Conservation (phyloP, 2,888 invertebrate genomes). For the Sinhomidia bicolor region DNA sequence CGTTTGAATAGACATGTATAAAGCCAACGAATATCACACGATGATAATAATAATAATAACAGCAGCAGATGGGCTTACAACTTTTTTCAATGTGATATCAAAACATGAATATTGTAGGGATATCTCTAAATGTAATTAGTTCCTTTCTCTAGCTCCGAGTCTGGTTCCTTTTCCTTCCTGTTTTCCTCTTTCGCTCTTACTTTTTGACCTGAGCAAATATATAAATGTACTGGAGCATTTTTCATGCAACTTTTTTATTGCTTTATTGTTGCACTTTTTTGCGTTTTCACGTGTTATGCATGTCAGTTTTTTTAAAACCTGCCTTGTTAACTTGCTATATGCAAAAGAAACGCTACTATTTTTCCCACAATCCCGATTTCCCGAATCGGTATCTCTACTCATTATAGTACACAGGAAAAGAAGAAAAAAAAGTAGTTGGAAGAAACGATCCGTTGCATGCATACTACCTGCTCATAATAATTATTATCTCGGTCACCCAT, state of each 20-base stretch:
- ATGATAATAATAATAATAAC: conserved; percentile 23
- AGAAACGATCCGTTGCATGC: conserved; percentile 9
- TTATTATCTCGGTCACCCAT: not conserved
- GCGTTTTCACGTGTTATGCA: not conserved
- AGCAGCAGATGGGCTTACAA: conserved; percentile 60
- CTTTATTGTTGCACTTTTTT: not conserved
- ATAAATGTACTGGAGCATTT: not conserved
- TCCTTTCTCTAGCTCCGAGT: conserved; percentile 45
- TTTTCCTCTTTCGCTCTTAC: conserved; percentile 9
- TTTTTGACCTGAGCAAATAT: not conserved
- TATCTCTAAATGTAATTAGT: conserved; percentile 47
- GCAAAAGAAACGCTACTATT: not conserved
- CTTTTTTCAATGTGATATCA: conserved; percentile 36
- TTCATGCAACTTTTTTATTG: not conserved
- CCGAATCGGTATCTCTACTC: no score
- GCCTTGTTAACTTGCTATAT: not conserved
- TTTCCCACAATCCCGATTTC: conserved; percentile 9
- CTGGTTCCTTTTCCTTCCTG: conserved; percentile 46
- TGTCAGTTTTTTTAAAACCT: conserved; percentile 1
- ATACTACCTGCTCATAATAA: not conserved
- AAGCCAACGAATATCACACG: not conserved
- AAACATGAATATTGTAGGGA: not conserved
- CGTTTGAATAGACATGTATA: no score
- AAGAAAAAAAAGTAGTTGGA: not conserved
- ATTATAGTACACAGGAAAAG: not conserved